Percentiles rank a stretch among this genome's conserved stretches.
Evolutionary conservation across 2,888 invertebrate species (phyloP).

Genomic region (Amphipoea lucens): DNA sequence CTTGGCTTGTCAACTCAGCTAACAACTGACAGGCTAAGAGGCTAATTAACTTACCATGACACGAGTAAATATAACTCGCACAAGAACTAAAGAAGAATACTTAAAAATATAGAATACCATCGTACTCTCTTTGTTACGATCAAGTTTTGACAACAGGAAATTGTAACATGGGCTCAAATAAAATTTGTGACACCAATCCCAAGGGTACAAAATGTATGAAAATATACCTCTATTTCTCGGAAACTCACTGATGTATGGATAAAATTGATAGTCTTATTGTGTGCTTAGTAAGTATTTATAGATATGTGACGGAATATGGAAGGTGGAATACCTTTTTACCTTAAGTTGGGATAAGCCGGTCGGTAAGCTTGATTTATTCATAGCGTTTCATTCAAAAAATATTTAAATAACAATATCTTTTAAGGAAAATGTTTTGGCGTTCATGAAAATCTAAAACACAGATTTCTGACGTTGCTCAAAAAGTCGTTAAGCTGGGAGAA

Average conservation of each 20-base stretch:
- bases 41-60: slow-evolving; percentile 11
- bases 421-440: background rate
- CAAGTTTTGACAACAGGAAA: slow-evolving; percentile 39
- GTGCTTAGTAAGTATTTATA: slow-evolving; percentile 5
- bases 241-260: slow-evolving; percentile 14
- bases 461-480: too few relatives aligned
- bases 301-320: background rate
- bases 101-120: slow-evolving; percentile 8
- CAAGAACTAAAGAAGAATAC: background rate
- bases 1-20: background rate
- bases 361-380: background rate
- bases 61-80: background rate
- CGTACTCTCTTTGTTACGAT: slow-evolving; percentile 10
- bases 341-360: background rate
- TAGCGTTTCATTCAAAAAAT: background rate
- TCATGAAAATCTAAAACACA: background rate
- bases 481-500: too few relatives aligned
- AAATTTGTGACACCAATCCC: slow-evolving; percentile 22
- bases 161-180: slow-evolving; percentile 36
- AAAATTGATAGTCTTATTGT: slow-evolving; percentile 10
- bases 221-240: slow-evolving; percentile 8
- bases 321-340: background rate
- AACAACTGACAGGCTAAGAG: background rate
- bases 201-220: slow-evolving; percentile 7
- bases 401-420: background rate